These are phyloP conservation scores for western clawed frog (Xenopus tropicalis) DNA, from an alignment of 2,113 vertebrate genomes.

Conservation along the genomic window DNA sequence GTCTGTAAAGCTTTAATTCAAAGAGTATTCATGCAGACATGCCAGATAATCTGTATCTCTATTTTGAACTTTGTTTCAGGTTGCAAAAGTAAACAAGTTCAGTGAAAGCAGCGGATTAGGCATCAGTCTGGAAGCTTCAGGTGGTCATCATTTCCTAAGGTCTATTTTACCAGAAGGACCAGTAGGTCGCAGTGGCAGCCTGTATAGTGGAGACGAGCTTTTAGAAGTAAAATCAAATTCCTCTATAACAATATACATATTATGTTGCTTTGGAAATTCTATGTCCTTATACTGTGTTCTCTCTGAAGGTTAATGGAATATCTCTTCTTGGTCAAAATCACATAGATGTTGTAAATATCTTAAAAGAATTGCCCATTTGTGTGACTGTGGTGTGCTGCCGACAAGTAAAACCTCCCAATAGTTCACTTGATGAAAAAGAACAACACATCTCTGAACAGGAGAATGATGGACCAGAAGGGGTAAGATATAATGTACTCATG, in stretches of 20 bases:
- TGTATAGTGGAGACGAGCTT: constrained; percentile 92
- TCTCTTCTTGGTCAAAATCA: constrained; percentile 88
- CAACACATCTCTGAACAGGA: constrained; percentile 52
- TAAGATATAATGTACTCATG: constrained; percentile 41
- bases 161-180: constrained; percentile 93
- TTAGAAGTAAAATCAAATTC: constrained; percentile 75
- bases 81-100: constrained; percentile 87
- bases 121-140: constrained; percentile 87
- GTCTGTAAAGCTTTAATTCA: no score
- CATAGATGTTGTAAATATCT: constrained; percentile 87
- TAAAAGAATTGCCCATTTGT: constrained; percentile 86
- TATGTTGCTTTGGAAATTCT: background rate
- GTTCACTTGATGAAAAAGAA: constrained; percentile 58
- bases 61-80: constrained; percentile 60
- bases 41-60: no score
- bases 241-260: background rate
- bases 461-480: constrained; percentile 63
- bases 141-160: constrained; percentile 90
- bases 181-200: constrained; percentile 82
- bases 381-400: constrained; percentile 89
- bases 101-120: constrained; percentile 90
- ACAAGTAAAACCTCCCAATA: constrained; percentile 58
- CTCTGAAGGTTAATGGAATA: constrained; percentile 83
- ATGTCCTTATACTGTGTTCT: constrained; percentile 5
- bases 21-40: no score